These are phyloP conservation scores for Herpailurus yagouaroundi DNA, from an alignment of 2,113 vertebrate genomes.

Conservation along the genomic window DNA sequence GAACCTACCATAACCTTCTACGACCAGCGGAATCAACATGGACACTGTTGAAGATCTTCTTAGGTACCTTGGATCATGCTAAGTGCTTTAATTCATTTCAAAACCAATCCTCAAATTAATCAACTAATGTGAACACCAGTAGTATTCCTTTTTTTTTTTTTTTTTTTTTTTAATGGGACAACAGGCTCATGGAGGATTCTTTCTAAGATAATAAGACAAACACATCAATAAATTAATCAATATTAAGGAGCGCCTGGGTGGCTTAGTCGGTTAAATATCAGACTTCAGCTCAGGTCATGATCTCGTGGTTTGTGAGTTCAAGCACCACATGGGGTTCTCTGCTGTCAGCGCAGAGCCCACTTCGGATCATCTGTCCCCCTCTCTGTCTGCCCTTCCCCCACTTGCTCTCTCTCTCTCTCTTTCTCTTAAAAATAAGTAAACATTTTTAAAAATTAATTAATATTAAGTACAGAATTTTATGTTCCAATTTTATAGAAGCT, in stretches of 20 bases:
- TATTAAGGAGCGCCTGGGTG: not conserved
- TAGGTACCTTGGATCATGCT: not conserved
- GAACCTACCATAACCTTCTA: not conserved
- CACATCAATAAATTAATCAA: not conserved
- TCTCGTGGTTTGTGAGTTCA: no score
- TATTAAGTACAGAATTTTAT: not conserved
- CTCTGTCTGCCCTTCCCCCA: no score
- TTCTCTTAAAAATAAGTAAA: no score
- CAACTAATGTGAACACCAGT: not conserved
- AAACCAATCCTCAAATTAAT: constrained; percentile 26
- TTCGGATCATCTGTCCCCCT: no score
- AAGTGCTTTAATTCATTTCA: not conserved
- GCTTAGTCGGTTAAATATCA: no score
- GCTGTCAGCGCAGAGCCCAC: no score
- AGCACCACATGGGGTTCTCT: no score
- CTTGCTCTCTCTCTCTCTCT: no score
- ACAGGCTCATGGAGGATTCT: not conserved
- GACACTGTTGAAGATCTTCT: not conserved
- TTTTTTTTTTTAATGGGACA: not conserved
- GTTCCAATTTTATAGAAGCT: not conserved
- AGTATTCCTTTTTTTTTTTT: not conserved
- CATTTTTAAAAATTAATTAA: not conserved
- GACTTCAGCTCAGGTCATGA: no score
- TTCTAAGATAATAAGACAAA: not conserved
- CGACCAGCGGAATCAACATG: not conserved